A percentile compares a stretch with the other conserved stretches of the same genome.
phyloP scores from a whole-genome alignment of 1,140 invertebrate genomes.

The Contarinia nasturtii region DNA sequence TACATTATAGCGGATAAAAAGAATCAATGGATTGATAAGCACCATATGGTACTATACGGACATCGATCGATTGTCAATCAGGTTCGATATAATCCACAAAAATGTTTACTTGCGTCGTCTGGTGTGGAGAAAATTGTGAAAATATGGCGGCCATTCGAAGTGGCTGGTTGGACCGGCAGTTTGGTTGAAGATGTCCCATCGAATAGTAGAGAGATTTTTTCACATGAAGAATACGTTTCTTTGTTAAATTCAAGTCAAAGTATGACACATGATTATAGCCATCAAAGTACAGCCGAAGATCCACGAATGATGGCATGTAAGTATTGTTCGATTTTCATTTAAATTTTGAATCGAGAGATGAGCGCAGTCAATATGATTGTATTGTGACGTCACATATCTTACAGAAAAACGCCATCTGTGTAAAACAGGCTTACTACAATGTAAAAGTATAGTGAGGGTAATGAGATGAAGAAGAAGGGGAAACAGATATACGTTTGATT shows the following conservation, averaged over 20 bases:
- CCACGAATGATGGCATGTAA: constrained; percentile 77
- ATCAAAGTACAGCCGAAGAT: constrained; percentile 74
- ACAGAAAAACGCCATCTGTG: no score
- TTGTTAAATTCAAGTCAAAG: constrained; percentile 57
- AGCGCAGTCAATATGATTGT: no score
- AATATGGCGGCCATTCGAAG: constrained; percentile 58
- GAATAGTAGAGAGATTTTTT: constrained; percentile 56
- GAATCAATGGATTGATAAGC: constrained; percentile 36
- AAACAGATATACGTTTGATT: no score
- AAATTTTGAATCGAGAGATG: no score
- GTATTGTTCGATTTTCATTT: no score
- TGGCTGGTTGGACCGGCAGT: constrained; percentile 35
- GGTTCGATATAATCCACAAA: constrained; percentile 72
- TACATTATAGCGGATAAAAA: constrained; percentile 16
- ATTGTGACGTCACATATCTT: no score
- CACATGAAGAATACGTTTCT: constrained; percentile 70
- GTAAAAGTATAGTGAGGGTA: no score
- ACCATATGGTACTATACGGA: constrained; percentile 68
- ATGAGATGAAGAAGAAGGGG: no score
- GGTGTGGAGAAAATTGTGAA: constrained; percentile 93
- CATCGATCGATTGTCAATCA: constrained; percentile 94
- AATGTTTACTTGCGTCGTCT: constrained; percentile 74
- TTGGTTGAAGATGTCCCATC: constrained; percentile 34
- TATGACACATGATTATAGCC: constrained; percentile 59
- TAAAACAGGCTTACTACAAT: no score